A percentile compares a stretch with the other conserved stretches of the same genome.
These are phyloP conservation scores for Gorsachius goisagi DNA, from an alignment of 2,113 vertebrate species.

Conservation along the genomic window DNA sequence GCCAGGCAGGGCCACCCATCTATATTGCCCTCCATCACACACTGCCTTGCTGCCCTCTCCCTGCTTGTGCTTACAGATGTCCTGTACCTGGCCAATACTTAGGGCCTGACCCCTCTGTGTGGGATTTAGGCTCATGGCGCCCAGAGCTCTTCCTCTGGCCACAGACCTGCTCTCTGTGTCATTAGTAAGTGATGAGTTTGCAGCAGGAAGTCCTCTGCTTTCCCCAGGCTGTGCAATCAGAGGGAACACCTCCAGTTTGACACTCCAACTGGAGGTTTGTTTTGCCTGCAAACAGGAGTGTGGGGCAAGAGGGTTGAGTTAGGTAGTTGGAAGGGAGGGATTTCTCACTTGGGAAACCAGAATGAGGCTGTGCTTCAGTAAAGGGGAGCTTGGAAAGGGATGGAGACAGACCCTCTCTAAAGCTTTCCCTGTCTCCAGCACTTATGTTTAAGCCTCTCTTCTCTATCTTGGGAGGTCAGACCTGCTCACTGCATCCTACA, in stretches of 20 bases:
- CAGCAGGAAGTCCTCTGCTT: neutral
- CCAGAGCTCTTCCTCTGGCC: neutral
- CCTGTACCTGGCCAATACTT: neutral
- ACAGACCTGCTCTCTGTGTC: neutral
- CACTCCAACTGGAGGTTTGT: neutral
- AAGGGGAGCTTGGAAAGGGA: neutral
- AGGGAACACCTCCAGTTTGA: neutral
- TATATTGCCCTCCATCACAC: rapidly evolving
- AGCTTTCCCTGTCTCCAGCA: neutral
- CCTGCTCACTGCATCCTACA: neutral
- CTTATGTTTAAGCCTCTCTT: neutral
- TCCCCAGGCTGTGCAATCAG: neutral
- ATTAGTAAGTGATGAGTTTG: neutral
- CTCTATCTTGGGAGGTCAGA: neutral
- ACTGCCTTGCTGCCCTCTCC: neutral
- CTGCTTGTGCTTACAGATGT: neutral
- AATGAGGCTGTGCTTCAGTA: neutral
- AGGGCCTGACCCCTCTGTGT: neutral
- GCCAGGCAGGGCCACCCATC: neutral
- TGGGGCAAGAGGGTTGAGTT: neutral
- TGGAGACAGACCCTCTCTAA: neutral
- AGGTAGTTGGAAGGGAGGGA: neutral
- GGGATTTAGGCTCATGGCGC: neutral
- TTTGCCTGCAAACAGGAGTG: neutral
- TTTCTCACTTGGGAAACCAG: neutral